Conservation (phyloP, 1,140 invertebrate genomes). For the Charaxes varanes region DNA sequence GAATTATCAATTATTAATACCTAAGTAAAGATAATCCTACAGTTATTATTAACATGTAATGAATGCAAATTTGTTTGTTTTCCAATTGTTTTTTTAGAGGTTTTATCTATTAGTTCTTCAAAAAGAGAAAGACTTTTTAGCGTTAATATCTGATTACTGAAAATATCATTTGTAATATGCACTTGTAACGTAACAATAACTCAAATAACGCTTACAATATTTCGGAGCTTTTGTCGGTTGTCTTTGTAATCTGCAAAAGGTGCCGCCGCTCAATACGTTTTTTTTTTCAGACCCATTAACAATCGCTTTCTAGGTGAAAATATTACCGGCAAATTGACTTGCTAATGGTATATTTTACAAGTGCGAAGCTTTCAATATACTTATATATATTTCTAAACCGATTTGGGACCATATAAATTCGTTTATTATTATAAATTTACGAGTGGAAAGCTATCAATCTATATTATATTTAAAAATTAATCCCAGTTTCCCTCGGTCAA, state of each 20-base stretch:
- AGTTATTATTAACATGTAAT: no score
- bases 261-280: constrained; percentile 41
- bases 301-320: constrained; percentile 45
- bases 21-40: no score
- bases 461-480: no score
- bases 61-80: no score
- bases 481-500: no score
- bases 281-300: constrained; percentile 42
- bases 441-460: no score
- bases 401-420: background rate
- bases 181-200: constrained; percentile 10
- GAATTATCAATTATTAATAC: no score
- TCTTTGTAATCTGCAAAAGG: constrained; percentile 44
- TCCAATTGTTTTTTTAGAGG: no score
- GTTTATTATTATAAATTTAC: background rate
- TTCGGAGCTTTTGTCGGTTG: constrained; percentile 45
- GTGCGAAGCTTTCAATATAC: constrained; percentile 1
- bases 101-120: no score
- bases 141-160: no score
- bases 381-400: background rate
- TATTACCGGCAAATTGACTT: constrained; percentile 38
- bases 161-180: background rate
- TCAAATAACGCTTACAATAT: constrained; percentile 16
- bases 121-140: no score
- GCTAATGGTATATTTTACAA: constrained; percentile 25